Percentiles rank a stretch among this genome's conserved stretches.
These are phyloP conservation scores for Spea hammondii DNA, from an alignment of 2,797 vertebrate genomes.

Conservation along the genomic window DNA sequence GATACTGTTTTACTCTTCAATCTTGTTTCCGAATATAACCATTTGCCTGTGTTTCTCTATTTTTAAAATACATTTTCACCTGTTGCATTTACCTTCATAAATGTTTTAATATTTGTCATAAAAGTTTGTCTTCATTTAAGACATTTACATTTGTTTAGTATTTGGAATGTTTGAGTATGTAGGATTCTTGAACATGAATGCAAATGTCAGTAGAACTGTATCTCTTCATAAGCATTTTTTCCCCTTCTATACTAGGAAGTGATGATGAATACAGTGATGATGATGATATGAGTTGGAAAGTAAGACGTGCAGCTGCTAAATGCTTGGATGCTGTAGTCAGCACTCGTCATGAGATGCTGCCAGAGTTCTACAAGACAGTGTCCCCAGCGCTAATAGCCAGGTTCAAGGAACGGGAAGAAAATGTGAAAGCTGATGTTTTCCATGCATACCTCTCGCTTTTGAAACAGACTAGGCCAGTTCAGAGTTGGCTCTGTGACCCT, in stretches of 20 bases:
- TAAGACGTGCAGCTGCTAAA: conserved; percentile 93
- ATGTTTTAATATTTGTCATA: too few species aligned
- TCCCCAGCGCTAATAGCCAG: conserved; percentile 94
- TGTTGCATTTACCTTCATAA: too few species aligned
- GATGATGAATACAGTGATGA: conserved; percentile 99
- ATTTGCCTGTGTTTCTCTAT: too few species aligned
- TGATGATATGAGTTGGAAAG: conserved; percentile 99
- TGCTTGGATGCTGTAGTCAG: conserved; percentile 96
- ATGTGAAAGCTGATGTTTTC: conserved; percentile 98
- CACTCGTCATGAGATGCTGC: conserved; percentile 96
- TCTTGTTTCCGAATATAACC: too few species aligned
- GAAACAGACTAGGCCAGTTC: conserved; percentile 95
- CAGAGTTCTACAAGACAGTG: conserved; percentile 95
- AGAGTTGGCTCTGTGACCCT: conserved; percentile 95
- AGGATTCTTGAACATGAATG: too few species aligned
- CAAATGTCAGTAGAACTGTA: too few species aligned
- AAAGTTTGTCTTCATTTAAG: too few species aligned
- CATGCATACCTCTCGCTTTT: conserved; percentile 96
- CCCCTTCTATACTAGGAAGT: conserved; percentile 68
- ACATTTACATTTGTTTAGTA: too few species aligned
- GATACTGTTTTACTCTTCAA: too few species aligned
- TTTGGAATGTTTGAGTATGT: too few species aligned
- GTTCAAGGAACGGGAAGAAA: conserved; percentile 98
- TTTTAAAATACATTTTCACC: too few species aligned
- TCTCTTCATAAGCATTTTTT: too few species aligned